phyloP scores from a whole-genome alignment of 1,140 invertebrate species.

The Ostrea denselamellosa region DNA sequence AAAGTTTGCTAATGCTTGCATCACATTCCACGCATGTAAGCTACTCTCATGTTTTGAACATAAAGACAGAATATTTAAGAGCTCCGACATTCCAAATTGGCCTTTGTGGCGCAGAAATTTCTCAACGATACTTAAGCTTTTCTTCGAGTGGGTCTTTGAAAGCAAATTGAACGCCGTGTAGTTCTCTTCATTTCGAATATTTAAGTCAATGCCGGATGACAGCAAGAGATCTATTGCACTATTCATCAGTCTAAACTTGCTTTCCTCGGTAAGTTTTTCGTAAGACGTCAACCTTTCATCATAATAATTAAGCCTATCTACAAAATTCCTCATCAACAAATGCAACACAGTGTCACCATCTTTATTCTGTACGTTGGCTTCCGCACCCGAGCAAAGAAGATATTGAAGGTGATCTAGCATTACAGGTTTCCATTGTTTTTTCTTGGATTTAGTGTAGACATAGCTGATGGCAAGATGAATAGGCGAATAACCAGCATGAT shows the following conservation, averaged over 20 bases:
- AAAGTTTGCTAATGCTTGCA: neutral
- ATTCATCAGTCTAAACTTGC: slow-evolving; percentile 3
- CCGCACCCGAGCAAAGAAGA: neutral
- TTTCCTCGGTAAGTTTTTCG: slow-evolving; percentile 7
- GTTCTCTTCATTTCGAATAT: neutral
- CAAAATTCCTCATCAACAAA: slow-evolving; percentile 7
- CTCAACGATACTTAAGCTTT: neutral
- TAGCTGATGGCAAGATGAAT: neutral
- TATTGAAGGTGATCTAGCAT: slow-evolving; percentile 7
- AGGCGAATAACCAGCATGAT: neutral
- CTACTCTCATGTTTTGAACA: slow-evolving; percentile 21
- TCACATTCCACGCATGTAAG: neutral
- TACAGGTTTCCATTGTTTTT: slow-evolving; percentile 15
- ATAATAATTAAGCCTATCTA: slow-evolving; percentile 22
- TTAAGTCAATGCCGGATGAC: neutral
- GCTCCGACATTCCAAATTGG: slow-evolving; percentile 1
- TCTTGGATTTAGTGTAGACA: slow-evolving; percentile 22
- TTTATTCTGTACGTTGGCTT: neutral
- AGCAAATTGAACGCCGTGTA: neutral
- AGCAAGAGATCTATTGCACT: slow-evolving; percentile 7
- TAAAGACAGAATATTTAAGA: neutral
- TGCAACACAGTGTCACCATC: slow-evolving; percentile 12
- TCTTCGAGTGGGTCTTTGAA: neutral
- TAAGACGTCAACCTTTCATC: slow-evolving; percentile 17
- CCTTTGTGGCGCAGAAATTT: slow-evolving; percentile 1